phyloP scores from a whole-genome alignment of 1,140 invertebrate genomes.

The Pseudomyrmex gracilis region DNA sequence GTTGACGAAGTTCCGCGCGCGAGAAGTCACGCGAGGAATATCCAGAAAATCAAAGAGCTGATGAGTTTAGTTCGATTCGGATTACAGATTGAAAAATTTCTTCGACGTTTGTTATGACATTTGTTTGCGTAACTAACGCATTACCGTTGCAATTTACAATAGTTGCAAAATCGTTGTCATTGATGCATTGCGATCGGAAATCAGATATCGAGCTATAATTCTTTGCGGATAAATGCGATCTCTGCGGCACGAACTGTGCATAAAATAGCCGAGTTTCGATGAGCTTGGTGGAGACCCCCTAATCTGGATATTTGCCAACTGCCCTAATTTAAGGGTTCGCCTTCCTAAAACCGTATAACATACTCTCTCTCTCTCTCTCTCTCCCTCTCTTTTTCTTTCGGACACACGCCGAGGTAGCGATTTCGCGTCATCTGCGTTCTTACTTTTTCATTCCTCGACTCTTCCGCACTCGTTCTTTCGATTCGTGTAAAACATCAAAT shows the following conservation, averaged over 20 bases:
- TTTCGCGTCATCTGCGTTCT: conserved; percentile 41
- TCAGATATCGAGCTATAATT: background rate
- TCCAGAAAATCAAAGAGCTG: background rate
- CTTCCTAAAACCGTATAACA: conserved; percentile 35
- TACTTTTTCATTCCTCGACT: conserved; percentile 25
- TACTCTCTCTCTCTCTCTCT: background rate
- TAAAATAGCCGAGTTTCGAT: conserved; percentile 41
- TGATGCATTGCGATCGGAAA: background rate
- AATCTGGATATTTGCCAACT: conserved; percentile 61
- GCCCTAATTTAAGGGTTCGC: conserved; percentile 49
- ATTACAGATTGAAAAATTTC: background rate
- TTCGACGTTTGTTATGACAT: background rate
- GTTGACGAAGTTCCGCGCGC: background rate
- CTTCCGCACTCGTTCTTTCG: background rate
- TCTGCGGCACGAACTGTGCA: background rate
- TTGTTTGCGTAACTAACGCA: background rate
- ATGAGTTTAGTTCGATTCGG: background rate
- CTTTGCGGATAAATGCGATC: background rate
- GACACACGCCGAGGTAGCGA: conserved; percentile 33
- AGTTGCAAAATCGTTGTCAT: background rate
- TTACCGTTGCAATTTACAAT: background rate
- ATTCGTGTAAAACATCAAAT: background rate
- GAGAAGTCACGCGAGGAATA: background rate
- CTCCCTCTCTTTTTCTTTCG: background rate
- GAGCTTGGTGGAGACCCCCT: conserved; percentile 35